Evolutionary conservation across 2,888 invertebrate genomes (phyloP), one percentile per base, ranked within the genome.

Genomic region (Poecilobothrus nobilitatus): DNA sequence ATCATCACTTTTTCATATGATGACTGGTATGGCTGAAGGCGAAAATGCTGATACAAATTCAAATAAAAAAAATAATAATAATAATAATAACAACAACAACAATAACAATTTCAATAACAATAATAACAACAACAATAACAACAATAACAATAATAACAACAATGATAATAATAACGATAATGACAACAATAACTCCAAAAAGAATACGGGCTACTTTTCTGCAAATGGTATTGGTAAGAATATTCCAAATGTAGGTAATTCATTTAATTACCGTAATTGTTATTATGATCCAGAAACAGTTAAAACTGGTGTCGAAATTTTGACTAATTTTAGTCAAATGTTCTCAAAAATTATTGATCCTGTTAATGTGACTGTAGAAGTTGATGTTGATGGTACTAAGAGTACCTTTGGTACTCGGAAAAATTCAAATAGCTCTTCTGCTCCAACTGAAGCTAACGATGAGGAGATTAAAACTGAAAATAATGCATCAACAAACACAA

Each of bases 301-400:
- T 76, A 77, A 76, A 33, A 78, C 79, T 15, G 80, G 81, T 34
- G 78, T 81, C 67, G 76, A 81, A 68, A 78, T 81, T 66, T 73
- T 81, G 21, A 81, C 78, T 66, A 81, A 80, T 69, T 80, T 81
- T 53, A 79, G 78, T 66, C 78, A 80, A 73, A 79, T 81, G 78
- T 80, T 81, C 67, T 77, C 78, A 61, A 81, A 80, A 73, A 78
- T 81, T 72, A 73, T 81, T 27, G 81, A 80, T 72, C 80, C 81
- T 3, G 71, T 73, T 65, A 78, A 76, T 34, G 71, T 68, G 18
- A 44, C 21, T 15, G 70, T 70, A 20, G 67, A 70, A n/a, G 67
- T 70, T 22, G 70, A 67, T 64, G 27, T 70, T 66, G n/a, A 53
- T n/a, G 53, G 53, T 12, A 12, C 18, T 12, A 53, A 53, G 18